phyloP scores from a whole-genome alignment of 1,140 invertebrate genomes.

The Psix sp. region DNA sequence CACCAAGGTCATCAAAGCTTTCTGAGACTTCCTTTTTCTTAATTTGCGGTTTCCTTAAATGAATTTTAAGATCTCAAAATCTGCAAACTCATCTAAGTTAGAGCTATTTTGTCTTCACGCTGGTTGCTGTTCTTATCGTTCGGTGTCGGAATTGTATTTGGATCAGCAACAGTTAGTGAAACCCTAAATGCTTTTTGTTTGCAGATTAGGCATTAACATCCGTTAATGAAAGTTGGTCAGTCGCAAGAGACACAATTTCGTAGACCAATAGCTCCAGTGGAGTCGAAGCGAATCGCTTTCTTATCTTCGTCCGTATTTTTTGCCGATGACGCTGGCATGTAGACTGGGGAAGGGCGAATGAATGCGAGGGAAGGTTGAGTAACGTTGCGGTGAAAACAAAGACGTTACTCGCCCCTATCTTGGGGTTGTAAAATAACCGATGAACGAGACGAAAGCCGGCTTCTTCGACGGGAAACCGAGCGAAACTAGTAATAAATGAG shows the following conservation, averaged over 20 bases:
- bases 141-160: no score
- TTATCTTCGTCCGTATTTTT: conserved; percentile 36
- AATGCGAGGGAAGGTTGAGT: conserved; percentile 47
- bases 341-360: conserved; percentile 25
- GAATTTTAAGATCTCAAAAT: no score
- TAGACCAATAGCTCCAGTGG: conserved; percentile 38
- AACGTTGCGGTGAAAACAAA: conserved; percentile 75
- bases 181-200: conserved; percentile 63
- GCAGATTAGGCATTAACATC: conserved; percentile 49
- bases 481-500: conserved; percentile 71
- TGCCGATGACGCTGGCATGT: conserved; percentile 21
- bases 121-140: no score
- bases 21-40: no score
- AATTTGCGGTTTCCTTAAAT: no score
- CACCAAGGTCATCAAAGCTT: no score
- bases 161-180: conserved; percentile 63
- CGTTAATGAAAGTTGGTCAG: conserved; percentile 50
- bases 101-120: no score
- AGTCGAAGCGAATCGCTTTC: conserved; percentile 34
- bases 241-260: conserved; percentile 43
- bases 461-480: conserved; percentile 53
- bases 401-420: conserved; percentile 74
- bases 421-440: conserved; percentile 76
- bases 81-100: no score
- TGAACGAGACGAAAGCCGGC: conserved; percentile 69